Conservation (phyloP, 2,113 vertebrate genomes). For the Phrynosoma blainvillii region DNA sequence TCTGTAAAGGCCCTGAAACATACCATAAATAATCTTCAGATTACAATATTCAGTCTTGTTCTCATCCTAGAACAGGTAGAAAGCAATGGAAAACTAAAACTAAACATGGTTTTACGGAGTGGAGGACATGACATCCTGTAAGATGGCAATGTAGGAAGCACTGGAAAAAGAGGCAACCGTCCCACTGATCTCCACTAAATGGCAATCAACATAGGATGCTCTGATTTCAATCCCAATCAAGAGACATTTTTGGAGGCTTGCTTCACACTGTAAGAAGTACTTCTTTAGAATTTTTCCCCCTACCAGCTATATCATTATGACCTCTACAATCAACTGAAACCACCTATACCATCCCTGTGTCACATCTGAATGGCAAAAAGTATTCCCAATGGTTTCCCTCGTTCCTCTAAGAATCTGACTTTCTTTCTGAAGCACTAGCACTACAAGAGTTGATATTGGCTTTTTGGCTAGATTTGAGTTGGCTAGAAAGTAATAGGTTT, state of each 20-base stretch:
- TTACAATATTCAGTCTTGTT: background rate
- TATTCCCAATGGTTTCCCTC: background rate
- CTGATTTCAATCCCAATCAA: constrained; percentile 17
- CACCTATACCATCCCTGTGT: constrained; percentile 2
- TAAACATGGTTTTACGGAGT: background rate
- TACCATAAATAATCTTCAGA: background rate
- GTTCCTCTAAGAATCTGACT: background rate
- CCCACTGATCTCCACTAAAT: constrained; percentile 11
- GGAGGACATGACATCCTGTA: background rate
- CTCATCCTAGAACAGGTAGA: background rate
- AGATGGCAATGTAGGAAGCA: background rate
- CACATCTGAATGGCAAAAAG: constrained; percentile 6
- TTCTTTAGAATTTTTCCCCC: background rate
- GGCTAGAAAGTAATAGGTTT: background rate
- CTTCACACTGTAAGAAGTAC: background rate
- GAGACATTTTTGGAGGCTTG: constrained; percentile 3
- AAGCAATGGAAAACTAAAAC: background rate
- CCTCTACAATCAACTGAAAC: constrained; percentile 19
- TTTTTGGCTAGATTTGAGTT: background rate
- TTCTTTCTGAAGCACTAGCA: background rate
- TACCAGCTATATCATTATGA: constrained; percentile 7
- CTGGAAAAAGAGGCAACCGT: background rate
- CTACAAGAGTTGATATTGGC: background rate
- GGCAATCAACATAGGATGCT: constrained; percentile 17
- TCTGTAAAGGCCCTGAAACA: background rate